Base-by-base conservation (phyloP, 2,797 vertebrate genomes). In the Rhabdomys pumilio region DNA sequence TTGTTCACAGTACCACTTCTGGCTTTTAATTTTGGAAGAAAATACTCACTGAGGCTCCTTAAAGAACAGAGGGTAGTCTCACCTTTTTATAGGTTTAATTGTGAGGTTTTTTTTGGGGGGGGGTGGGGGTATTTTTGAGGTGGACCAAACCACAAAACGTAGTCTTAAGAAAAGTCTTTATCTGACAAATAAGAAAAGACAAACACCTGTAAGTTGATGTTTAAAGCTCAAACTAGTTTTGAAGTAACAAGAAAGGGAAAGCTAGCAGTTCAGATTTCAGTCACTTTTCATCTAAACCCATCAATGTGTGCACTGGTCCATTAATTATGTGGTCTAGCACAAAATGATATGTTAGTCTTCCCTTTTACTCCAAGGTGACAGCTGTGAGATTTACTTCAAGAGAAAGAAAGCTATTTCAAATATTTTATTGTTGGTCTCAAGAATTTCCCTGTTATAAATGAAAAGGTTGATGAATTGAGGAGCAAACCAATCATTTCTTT, bases 221-320 rank as follows among this genome's bases (percentile, higher is more conserved):
- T 98, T 98, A 98, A 97, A 98, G 97, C 96, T 88, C 76, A 98
- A 98, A 98, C 98, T 97, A 95, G 96, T 98, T 98, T 98, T 98
- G 98, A 98, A 98, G 96, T 97, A 96, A 95, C 97, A 98, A 98
- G 98, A 98, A 98, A 98, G 98, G 93, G 96, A 97, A 97, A 98
- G 97, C 92, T 97, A 97, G 98, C 67, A 97, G 98, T 98, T 99
- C 98, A 98, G 93, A 98, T 98, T 99, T 99, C 98, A 98, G 93
- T 98, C 97, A 97, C 98, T 98, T 98, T 98, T 98, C 98, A 98
- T 96, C 97, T 98, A 97, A 98, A 95, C 73, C 94, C 94, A 96
- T 98, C 96, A 98, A 97, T 98, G 98, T 98, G 98, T 99, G 98
- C 98, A 98, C 83, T 98, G 98, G 98, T 97, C 98, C 98, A 98